Evolutionary conservation across 2,888 invertebrate species (phyloP), one percentile per base, ranked within the genome.

Genomic region (Dasysyrphus albostriatus): DNA sequence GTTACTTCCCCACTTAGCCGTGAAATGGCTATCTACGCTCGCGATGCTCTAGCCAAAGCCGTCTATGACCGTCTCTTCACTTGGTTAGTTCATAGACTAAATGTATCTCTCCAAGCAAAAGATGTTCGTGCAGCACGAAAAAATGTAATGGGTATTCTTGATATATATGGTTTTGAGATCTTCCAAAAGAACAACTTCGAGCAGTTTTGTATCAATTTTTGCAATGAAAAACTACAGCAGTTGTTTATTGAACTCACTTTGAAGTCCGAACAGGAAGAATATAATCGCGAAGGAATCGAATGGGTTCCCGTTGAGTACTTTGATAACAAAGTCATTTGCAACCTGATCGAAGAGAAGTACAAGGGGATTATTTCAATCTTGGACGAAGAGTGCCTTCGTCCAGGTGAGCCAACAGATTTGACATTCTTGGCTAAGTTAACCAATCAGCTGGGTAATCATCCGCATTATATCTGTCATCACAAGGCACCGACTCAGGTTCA

Each of bases 201-300:
- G 92, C 98, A 98, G 93, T 97, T 98, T 92, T 98, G 98, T 93
- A 98, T 98, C 88, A 98, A 98, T 93, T 98, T 97, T 93, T 98
- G 98, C 92, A 98, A 98, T 92, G 98, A 98, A 93, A 98, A 98
- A 92, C 94, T 98, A 83, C 98, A 98, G 92, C 98, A 98, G 93
- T 93, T 98, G 83, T 98, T 98, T 93, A 98, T 98, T 91, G 96
- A 98, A 92, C 93, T 98, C 90, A 98, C 98, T 0, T 93, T 98
- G 51, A 97, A 97, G 91, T 97, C 97, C 14, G 98, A 98, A 92
- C 98, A 98, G 92, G 98, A 98, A 90, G 98, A 98, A 91, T 98
- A 98, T 91, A 93, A 96, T 47, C 95, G 95, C 70, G 98, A 98
- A 92, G 98, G 98, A 81, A 98, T 98, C 90, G 96, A 96, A 91